Percentiles rank a stretch among this genome's conserved stretches.
These are phyloP conservation scores for Callospermophilus lateralis DNA, from an alignment of 2,113 vertebrate species.

Conservation along the genomic window DNA sequence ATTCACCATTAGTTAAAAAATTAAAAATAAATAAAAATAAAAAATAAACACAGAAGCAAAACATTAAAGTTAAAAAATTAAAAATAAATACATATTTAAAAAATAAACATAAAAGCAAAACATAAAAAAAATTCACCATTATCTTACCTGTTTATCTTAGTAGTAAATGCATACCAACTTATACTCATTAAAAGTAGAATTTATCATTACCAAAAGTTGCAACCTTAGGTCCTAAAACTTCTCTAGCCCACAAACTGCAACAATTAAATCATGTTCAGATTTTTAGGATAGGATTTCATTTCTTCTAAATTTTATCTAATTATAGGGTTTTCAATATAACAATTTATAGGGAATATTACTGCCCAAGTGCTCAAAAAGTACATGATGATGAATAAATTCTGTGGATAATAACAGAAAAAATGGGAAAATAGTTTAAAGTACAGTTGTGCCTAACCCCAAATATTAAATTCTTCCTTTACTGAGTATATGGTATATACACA, in stretches of 20 bases:
- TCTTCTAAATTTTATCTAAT: conserved; percentile 50
- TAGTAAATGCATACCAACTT: background rate
- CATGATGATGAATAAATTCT: background rate
- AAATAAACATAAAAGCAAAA: too few species aligned
- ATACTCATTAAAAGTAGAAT: conserved; percentile 44
- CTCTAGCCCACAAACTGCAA: background rate
- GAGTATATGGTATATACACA: background rate
- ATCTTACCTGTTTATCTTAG: conserved; percentile 17
- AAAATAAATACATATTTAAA: too few species aligned
- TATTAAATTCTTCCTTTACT: background rate
- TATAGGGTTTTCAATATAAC: background rate
- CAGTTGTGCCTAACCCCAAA: background rate
- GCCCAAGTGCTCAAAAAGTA: background rate
- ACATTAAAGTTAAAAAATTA: too few species aligned
- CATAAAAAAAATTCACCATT: background rate
- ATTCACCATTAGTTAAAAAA: background rate
- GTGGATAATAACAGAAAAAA: background rate
- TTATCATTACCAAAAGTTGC: background rate
- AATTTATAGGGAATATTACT: background rate
- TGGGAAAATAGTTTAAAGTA: background rate
- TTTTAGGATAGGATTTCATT: background rate
- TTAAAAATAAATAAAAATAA: too few species aligned
- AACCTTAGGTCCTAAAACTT: conserved; percentile 46
- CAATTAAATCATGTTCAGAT: background rate
- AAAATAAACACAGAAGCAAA: too few species aligned